Percentiles rank a stretch among this genome's conserved stretches.
Evolutionary conservation across 2,113 vertebrate species (phyloP).

Genomic region (Tragelaphus strepsiceros): DNA sequence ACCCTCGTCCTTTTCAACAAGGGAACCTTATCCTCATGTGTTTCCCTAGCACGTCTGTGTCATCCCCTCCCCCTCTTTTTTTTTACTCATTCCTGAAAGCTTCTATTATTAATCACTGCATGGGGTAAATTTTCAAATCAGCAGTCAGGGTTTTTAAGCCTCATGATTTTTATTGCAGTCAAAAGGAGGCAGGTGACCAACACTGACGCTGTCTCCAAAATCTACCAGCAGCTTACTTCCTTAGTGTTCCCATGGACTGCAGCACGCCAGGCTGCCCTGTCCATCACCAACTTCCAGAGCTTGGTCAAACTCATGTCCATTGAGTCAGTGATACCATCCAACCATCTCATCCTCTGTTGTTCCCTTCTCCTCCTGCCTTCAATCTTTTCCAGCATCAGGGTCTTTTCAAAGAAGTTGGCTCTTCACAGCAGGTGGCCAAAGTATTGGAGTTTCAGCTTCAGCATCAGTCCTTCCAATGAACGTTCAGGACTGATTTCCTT

Average conservation of each 20-base stretch:
- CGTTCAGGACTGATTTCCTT: neutral
- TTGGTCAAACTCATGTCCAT: neutral
- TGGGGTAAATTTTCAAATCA: slow-evolving; percentile 62
- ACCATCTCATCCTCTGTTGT: neutral
- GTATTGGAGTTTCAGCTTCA: neutral
- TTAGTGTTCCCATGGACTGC: neutral
- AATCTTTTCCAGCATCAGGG: too few relatives aligned
- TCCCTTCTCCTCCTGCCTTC: neutral
- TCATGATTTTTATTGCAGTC: slow-evolving; percentile 45
- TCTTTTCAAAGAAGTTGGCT: too few relatives aligned
- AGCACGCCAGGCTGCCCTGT: neutral
- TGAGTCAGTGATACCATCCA: neutral
- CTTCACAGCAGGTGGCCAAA: too few relatives aligned
- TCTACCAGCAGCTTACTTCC: neutral
- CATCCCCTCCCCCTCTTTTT: neutral
- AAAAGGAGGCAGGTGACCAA: slow-evolving; percentile 53
- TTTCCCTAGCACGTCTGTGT: neutral
- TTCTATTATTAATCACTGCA: slow-evolving; percentile 57
- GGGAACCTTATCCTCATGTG: neutral
- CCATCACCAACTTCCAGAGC: neutral
- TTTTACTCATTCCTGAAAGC: slow-evolving; percentile 29
- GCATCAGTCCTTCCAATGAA: neutral
- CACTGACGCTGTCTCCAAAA: neutral
- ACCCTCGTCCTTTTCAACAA: neutral
- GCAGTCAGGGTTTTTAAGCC: slow-evolving; percentile 55